phyloP scores from a whole-genome alignment of 1,140 invertebrate species.

The Melanaphis sacchari region DNA sequence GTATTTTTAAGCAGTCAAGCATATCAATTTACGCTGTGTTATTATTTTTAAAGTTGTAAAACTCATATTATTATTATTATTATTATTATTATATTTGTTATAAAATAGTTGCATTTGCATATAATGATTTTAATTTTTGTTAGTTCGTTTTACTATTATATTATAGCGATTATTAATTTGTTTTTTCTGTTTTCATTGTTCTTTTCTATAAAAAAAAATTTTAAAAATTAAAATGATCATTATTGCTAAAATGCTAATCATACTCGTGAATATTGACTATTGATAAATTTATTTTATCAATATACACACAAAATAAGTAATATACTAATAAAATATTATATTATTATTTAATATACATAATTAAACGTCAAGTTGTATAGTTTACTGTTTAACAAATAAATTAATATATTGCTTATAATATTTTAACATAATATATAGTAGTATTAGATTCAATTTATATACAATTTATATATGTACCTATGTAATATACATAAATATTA shows the following conservation, averaged over 20 bases:
- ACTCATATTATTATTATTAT: slow-evolving; percentile 42
- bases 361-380: background rate
- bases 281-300: background rate
- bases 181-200: background rate
- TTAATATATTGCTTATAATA: background rate
- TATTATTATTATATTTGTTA: slow-evolving; percentile 17
- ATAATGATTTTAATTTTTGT: background rate
- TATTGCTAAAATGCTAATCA: background rate
- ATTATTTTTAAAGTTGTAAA: slow-evolving; percentile 52
- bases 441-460: background rate
- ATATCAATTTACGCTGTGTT: slow-evolving; percentile 57
- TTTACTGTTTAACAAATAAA: background rate
- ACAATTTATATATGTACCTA: background rate
- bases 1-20: slow-evolving; percentile 55
- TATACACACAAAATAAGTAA: background rate
- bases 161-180: background rate
- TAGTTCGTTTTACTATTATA: background rate
- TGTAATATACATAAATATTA: background rate
- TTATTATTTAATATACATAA: background rate
- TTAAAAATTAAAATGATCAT: background rate
- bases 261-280: background rate
- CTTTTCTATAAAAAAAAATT: background rate
- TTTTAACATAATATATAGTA: background rate
- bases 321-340: background rate
- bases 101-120: background rate